A percentile compares a stretch with the other conserved stretches of the same genome.
These are phyloP conservation scores for Sardina pilchardus DNA, from an alignment of 2,113 vertebrate genomes.

Conservation along the genomic window DNA sequence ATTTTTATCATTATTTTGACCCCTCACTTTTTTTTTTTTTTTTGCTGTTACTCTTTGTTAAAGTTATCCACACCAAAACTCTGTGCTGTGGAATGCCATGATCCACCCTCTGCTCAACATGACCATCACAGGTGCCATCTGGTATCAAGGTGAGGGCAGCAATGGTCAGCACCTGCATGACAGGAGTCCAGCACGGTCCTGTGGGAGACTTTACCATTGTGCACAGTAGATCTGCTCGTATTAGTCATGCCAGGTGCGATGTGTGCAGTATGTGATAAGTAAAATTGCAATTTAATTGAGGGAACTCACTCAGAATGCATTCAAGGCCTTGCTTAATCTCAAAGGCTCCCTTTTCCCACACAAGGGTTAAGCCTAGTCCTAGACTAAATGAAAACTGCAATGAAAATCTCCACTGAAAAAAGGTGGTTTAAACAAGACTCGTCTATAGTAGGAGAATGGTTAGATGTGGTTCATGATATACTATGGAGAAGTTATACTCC, in stretches of 20 bases:
- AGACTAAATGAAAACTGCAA: too few relatives aligned
- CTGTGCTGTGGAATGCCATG: conserved; percentile 92
- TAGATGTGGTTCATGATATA: too few relatives aligned
- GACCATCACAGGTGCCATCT: conserved; percentile 84
- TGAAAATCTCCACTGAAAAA: too few relatives aligned
- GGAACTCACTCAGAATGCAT: too few relatives aligned
- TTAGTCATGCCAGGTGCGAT: too few relatives aligned
- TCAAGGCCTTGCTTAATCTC: not conserved
- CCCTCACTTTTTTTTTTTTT: not conserved
- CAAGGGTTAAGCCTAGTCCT: too few relatives aligned
- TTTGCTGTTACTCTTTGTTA: not conserved
- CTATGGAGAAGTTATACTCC: too few relatives aligned
- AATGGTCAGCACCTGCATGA: not conserved
- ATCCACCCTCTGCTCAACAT: conserved; percentile 86
- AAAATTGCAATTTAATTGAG: too few relatives aligned
- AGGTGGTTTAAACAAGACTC: too few relatives aligned
- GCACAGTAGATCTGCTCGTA: not conserved
- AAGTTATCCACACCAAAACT: conserved; percentile 47
- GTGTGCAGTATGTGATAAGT: too few relatives aligned
- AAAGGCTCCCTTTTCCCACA: not conserved
- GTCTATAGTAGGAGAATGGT: too few relatives aligned
- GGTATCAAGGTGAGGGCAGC: conserved; percentile 85
- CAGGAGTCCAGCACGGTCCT: not conserved
- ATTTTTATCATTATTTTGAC: not conserved
- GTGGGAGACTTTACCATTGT: too few relatives aligned